Conservation (phyloP, 1,140 invertebrate species). For the Pachypsylla venusta region DNA sequence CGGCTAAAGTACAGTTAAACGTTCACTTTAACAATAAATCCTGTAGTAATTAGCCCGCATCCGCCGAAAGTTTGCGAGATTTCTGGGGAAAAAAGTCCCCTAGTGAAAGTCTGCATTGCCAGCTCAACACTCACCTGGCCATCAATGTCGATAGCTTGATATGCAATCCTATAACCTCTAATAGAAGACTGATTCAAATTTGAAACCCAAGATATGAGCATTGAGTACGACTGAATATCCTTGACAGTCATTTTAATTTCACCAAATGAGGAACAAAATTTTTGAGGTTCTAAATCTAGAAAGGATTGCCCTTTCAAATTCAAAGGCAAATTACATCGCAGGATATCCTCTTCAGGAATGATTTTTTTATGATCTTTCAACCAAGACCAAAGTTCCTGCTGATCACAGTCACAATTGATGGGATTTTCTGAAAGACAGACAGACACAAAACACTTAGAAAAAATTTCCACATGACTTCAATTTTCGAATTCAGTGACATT, state of each 20-base stretch:
- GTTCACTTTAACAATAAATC: too few species aligned
- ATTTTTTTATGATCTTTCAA: conserved; percentile 65
- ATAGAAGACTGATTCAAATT: conserved; percentile 72
- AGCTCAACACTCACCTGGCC: conserved; percentile 33
- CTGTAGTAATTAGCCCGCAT: too few species aligned
- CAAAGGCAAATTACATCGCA: conserved; percentile 61
- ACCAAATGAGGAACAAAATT: conserved; percentile 65
- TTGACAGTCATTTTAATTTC: conserved; percentile 67
- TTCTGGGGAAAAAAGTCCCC: too few species aligned
- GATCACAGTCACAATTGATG: conserved; percentile 62
- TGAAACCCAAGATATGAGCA: conserved; percentile 67
- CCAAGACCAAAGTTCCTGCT: conserved; percentile 77
- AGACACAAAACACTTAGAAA: too few species aligned
- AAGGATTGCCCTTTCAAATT: conserved; percentile 58
- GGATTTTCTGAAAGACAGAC: conserved; percentile 79
- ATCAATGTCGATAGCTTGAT: conserved; percentile 53
- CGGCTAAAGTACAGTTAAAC: too few species aligned
- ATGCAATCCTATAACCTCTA: conserved; percentile 70
- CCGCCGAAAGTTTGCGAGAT: too few species aligned
- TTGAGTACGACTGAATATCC: conserved; percentile 75
- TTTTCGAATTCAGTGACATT: too few species aligned
- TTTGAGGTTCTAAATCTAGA: conserved; percentile 55
- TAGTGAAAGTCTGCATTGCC: not conserved
- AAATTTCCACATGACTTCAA: too few species aligned
- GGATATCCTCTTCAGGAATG: conserved; percentile 34